These are phyloP conservation scores for Tiliacea citrago DNA, from an alignment of 2,888 invertebrate species.

Conservation along the genomic window DNA sequence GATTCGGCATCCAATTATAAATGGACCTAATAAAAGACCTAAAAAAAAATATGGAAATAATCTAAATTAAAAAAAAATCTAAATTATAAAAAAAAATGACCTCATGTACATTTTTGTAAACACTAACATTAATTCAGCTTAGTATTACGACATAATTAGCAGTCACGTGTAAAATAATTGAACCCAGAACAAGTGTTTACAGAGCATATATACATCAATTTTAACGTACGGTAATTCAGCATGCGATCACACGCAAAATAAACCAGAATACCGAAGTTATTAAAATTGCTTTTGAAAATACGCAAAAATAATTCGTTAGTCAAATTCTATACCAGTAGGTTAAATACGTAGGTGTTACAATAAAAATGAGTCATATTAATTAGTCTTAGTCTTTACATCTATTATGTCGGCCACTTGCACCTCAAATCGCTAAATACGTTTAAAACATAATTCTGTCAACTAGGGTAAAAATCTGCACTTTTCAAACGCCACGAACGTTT, in stretches of 20 bases:
- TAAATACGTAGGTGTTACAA: neutral
- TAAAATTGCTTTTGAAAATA: neutral
- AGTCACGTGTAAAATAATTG: constrained; percentile 17
- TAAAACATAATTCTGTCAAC: neutral
- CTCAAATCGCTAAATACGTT: neutral
- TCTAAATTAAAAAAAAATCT: too few relatives aligned
- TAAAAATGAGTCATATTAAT: neutral
- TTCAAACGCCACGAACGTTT: too few relatives aligned
- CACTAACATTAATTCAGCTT: neutral
- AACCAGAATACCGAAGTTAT: neutral
- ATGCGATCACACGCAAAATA: constrained; percentile 13
- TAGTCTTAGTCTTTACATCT: neutral
- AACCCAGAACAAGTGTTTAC: constrained; percentile 21
- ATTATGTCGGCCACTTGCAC: neutral
- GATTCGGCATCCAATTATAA: neutral
- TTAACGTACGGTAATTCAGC: constrained; percentile 11
- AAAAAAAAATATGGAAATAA: too few relatives aligned
- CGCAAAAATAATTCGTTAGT: neutral
- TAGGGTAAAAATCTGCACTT: too few relatives aligned
- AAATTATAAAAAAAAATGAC: neutral
- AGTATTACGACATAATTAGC: constrained; percentile 1
- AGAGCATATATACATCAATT: constrained; percentile 17
- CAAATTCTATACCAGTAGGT: neutral
- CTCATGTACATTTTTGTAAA: neutral
- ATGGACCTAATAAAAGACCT: too few relatives aligned